A percentile compares a stretch with the other conserved stretches of the same genome.
phyloP scores from a whole-genome alignment of 2,888 invertebrate genomes.

The Mythimna vitellina region DNA sequence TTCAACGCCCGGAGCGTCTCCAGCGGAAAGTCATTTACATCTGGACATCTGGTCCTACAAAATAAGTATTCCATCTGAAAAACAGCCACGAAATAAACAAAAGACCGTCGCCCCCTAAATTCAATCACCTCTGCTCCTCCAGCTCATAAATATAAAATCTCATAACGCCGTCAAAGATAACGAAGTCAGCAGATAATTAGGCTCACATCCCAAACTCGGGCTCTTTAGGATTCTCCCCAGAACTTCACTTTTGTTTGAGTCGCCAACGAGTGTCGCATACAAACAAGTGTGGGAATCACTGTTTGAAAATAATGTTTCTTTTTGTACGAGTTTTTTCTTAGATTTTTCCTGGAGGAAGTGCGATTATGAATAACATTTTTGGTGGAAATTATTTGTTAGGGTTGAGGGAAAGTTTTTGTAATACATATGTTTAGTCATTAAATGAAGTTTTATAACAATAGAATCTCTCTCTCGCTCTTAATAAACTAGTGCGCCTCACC shows the following conservation, averaged over 20 bases:
- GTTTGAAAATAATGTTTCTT: conserved; percentile 57
- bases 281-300: conserved; percentile 59
- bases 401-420: neutral
- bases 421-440: too few relatives aligned
- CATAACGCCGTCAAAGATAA: conserved; percentile 46
- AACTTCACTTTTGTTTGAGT: conserved; percentile 62
- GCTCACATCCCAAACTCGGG: conserved; percentile 27
- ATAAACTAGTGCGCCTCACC: too few relatives aligned
- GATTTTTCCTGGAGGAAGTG: conserved; percentile 27
- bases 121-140: conserved; percentile 23
- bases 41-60: neutral
- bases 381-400: conserved; percentile 25
- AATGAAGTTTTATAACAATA: neutral
- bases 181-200: conserved; percentile 56
- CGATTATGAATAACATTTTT: conserved; percentile 50
- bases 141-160: conserved; percentile 49
- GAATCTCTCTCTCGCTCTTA: too few relatives aligned
- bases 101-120: conserved; percentile 19
- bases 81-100: conserved; percentile 17
- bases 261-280: conserved; percentile 60
- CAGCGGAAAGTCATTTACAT: too few relatives aligned
- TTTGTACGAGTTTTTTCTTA: conserved; percentile 23
- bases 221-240: conserved; percentile 58
- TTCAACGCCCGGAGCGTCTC: too few relatives aligned
- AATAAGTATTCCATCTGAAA: neutral